Base-by-base conservation (phyloP, 2,888 invertebrate genomes). In the Acanthosepion esculentum region DNA sequence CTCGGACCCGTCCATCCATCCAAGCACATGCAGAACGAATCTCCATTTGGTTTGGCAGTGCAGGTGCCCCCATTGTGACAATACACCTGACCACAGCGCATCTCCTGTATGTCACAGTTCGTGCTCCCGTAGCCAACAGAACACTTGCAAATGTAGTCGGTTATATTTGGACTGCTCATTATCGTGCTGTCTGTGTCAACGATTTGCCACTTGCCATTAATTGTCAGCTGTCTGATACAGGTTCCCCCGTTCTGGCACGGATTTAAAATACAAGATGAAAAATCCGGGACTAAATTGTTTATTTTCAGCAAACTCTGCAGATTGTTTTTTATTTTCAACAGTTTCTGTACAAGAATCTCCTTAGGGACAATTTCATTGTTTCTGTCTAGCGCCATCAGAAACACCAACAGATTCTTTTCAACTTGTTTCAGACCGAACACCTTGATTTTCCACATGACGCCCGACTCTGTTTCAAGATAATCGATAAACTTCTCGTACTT, bases 31-130 rank as follows among this genome's bases (percentile, higher is more conserved):
- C 97, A 97, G 12, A 93, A 50, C 50, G 94, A 94, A 53, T 93
- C 59, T 20, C 94, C 91, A 18, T 94, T 95, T 23, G 94, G 59
- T 29, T 53, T 91, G 50, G 95, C 95, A 41, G 95, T 48, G 97
- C 99, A 99, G 93, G 98, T 98, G 59, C 99, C 99, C 53, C 99
- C 99, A 97, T 99, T 98, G 95, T 98, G 98, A 96, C 99, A 99
- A n/a, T 99, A 99, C 97, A 99, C 99, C 0, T 99, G 99, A 95
- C 99, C 98, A 97, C 99, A 99, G 0, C 99, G 98, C 97, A 99
- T 99, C 0, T 99, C 98, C 8, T 97, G 97, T 48, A 98, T 98
- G 98, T 99, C 99, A 97, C 99, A 99, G 96, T 98, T 98, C 97
- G 98, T 98, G 6, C 99, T 99, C 26, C 99, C 98, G 97, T 99